A percentile compares a stretch with the other conserved stretches of the same genome.
These are phyloP conservation scores for Brachyptera putata DNA, from an alignment of 2,888 invertebrate species.

Conservation along the genomic window DNA sequence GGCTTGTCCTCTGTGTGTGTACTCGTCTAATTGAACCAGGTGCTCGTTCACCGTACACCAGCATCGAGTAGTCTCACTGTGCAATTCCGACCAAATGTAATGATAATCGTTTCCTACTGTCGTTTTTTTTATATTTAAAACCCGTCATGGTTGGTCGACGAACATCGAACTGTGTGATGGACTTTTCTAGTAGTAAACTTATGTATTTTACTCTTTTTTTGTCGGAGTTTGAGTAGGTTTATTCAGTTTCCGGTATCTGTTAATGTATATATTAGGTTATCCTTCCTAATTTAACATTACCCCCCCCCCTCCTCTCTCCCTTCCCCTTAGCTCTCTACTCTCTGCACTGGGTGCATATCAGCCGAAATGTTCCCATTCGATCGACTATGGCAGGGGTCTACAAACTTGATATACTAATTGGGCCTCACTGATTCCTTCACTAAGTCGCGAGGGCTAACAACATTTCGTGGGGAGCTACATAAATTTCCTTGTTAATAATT, in stretches of 20 bases:
- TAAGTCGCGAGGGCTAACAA: too few relatives aligned
- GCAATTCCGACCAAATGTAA: not conserved
- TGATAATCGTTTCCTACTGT: not conserved
- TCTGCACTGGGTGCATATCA: too few relatives aligned
- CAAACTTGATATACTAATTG: too few relatives aligned
- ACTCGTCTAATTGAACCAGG: not conserved
- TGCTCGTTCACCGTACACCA: too few relatives aligned
- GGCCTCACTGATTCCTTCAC: too few relatives aligned
- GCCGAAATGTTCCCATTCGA: too few relatives aligned
- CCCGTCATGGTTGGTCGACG: not conserved
- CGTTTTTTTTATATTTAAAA: not conserved
- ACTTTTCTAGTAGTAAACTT: not conserved
- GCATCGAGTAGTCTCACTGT: not conserved
- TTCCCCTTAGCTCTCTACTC: too few relatives aligned
- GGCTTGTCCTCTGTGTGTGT: too few relatives aligned
- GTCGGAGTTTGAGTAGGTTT: not conserved
- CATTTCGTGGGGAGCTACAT: too few relatives aligned
- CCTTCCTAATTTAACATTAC: not conserved
- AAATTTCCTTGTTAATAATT: too few relatives aligned
- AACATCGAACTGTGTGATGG: not conserved
- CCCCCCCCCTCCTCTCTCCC: not conserved
- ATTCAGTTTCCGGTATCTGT: not conserved
- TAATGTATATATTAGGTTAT: slow-evolving; percentile 5
- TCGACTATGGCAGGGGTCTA: too few relatives aligned
- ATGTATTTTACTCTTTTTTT: not conserved